A percentile compares a stretch with the other conserved stretches of the same genome.
phyloP scores from a whole-genome alignment of 1,140 invertebrate genomes.

The Bombus haemorrhoidalis region DNA sequence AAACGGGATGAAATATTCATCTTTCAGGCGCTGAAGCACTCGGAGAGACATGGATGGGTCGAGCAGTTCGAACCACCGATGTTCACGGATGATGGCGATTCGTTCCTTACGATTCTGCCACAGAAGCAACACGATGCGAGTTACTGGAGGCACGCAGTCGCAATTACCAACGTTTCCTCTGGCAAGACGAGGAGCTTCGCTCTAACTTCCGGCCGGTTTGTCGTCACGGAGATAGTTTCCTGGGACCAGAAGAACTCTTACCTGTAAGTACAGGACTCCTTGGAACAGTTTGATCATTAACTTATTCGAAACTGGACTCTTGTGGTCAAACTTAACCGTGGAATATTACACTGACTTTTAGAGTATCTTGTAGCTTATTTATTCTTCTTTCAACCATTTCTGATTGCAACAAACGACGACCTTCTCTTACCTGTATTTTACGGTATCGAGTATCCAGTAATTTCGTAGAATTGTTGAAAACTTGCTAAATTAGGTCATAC shows the following conservation, averaged over 20 bases:
- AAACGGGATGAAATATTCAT: constrained; percentile 28
- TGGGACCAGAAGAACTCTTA: constrained; percentile 88
- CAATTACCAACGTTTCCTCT: constrained; percentile 81
- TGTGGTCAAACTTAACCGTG: too few species aligned
- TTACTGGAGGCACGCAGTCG: constrained; percentile 87
- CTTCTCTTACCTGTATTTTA: too few species aligned
- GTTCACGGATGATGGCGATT: constrained; percentile 83
- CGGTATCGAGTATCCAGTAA: too few species aligned
- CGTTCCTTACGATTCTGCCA: constrained; percentile 86
- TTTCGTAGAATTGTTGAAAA: too few species aligned
- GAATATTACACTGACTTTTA: too few species aligned
- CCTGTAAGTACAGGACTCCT: constrained; percentile 83
- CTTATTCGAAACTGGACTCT: too few species aligned
- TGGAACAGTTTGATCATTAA: too few species aligned
- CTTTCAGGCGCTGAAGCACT: constrained; percentile 71
- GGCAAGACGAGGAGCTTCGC: constrained; percentile 78
- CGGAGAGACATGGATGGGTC: constrained; percentile 87
- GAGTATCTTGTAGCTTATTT: too few species aligned
- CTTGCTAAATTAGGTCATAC: too few species aligned
- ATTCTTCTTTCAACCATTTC: too few species aligned
- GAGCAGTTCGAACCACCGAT: constrained; percentile 85
- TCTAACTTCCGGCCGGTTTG: constrained; percentile 89
- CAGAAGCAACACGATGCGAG: constrained; percentile 84
- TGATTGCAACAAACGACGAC: too few species aligned
- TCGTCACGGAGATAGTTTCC: constrained; percentile 90